Base-by-base conservation (phyloP, 2,113 vertebrate species). In the Bos taurus region DNA sequence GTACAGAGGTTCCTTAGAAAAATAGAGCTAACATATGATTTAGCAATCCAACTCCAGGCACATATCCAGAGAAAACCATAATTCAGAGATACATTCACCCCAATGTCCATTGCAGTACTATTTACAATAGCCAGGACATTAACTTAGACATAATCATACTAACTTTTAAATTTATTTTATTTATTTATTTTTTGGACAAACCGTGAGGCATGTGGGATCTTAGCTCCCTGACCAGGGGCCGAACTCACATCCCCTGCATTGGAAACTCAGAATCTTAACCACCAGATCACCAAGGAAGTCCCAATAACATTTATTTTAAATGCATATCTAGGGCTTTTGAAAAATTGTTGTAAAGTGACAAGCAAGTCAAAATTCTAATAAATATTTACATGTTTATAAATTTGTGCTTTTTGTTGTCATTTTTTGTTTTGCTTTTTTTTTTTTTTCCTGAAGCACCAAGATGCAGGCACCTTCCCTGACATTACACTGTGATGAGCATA, bases 231-330 rank as follows among this genome's bases (percentile, higher is more conserved):
- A 77, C 12, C 1, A 77, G 71, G 36, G 12, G 21, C 40, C 2
- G 5, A 14, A 14, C 36, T 43, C 36, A 77, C 12, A 26, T 2
- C 23, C 12, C 36, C 21, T 77, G 36, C 71, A 77, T 26, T 77
- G 23, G 6, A 43, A 77, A 43, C 21, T 36, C 36, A 43, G 36
- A 14, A 14, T 77, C 71, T 77, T 77, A 77, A 77, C 36, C 36
- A 77, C 12, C 23, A 43, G 6, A 43, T 7, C 23, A 77, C 23
- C 36, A 77, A 7, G 71, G 40, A 77, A 43, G 23, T 43, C 12
- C 25, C 71, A 77, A 12, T 77, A 77, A 43, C 19, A 74, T 95
- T 60, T 96, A 15, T 93, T 96, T 96, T 52, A 80, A 96, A 94
- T 5, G 10, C 0, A 60, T 60, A 28, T 60, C 59, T 28, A 60